A percentile compares a stretch with the other conserved stretches of the same genome.
Evolutionary conservation across 2,797 vertebrate genomes (phyloP).

Genomic region (Echiichthys vipera): DNA sequence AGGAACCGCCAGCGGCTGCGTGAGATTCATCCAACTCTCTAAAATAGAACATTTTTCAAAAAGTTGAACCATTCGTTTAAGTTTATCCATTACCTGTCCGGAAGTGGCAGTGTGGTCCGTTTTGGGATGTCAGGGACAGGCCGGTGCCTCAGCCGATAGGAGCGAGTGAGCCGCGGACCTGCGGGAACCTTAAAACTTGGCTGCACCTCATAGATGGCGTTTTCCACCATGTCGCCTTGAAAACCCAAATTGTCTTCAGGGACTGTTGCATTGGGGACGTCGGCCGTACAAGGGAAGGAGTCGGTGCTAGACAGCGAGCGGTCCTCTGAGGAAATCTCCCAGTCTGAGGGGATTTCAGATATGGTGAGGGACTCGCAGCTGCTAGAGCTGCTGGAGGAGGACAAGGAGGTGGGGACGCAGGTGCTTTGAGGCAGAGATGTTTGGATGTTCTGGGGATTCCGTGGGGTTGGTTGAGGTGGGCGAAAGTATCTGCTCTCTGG

Average conservation of each 20-base stretch:
- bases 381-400: slow-evolving; percentile 51
- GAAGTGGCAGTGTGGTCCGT: slow-evolving; percentile 52
- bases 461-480: slow-evolving; percentile 41
- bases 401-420: background rate
- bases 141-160: slow-evolving; percentile 91
- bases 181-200: slow-evolving; percentile 8
- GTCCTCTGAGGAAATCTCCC: slow-evolving; percentile 61
- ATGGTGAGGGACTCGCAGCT: slow-evolving; percentile 66
- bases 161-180: slow-evolving; percentile 75
- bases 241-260: slow-evolving; percentile 66
- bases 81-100: slow-evolving; percentile 83
- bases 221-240: slow-evolving; percentile 90
- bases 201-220: slow-evolving; percentile 86
- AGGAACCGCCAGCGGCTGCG: background rate
- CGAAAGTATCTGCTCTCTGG: background rate
- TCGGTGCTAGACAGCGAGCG: slow-evolving; percentile 37
- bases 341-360: slow-evolving; percentile 69
- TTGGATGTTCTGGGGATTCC: slow-evolving; percentile 49
- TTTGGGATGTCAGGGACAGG: slow-evolving; percentile 92
- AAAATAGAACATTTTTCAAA: background rate
- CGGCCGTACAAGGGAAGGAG: slow-evolving; percentile 24
- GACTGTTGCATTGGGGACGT: background rate
- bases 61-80: background rate
- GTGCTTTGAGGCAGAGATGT: background rate
- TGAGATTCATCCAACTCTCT: background rate